Base-by-base conservation (phyloP, 2,888 invertebrate genomes). In the Mimumesa dahlbomi region DNA sequence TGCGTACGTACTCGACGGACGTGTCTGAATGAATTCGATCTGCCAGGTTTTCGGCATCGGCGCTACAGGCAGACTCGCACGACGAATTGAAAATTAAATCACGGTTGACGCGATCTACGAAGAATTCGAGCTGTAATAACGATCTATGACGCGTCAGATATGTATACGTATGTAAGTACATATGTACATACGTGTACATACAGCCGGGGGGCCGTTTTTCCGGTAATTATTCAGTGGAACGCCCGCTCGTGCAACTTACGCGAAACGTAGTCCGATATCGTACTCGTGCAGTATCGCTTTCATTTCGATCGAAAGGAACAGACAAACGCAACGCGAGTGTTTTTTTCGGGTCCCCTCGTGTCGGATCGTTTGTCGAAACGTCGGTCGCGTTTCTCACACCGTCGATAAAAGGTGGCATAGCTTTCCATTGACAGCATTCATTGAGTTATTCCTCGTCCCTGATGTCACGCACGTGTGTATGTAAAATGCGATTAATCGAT, bases 361-460 rank as follows among this genome's bases (percentile, higher is more conserved):
- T 25, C 25, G 25, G 3, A 25, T 25, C 7, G 25, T 25, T 25
- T 25, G 25, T 34, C 22, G 18, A n/a, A 11, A 18, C 11, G 19
- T n/a, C n/a, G 18, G 19, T 42, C 40, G 16, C 40, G 4, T n/a
- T 34, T 29, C 9, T 9, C 9, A 6, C 11, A n/a, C n/a, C n/a
- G 34, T 4, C 34, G 22, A 36, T 38, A 49, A 75, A 77, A 72
- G 69, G 62, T 76, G 66, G 70, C 76, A 80, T 73, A 71, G 62
- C 49, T 78, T 64, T 54, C 62, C 59, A 57, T 70, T 70, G 72
- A 76, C 66, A 62, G 21, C 57, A 57, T 64, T 67, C 66, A 58
- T 63, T 56, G 64, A 69, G 31, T 46, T 68, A 73, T 57, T 63
- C 45, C 25, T n/a, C n/a, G 36, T 52, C 29, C 29, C 31, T 56